Percentiles rank a stretch among this genome's conserved stretches.
Conservation (phyloP, 2,113 vertebrate genomes). For the Grammomys surdaster region DNA sequence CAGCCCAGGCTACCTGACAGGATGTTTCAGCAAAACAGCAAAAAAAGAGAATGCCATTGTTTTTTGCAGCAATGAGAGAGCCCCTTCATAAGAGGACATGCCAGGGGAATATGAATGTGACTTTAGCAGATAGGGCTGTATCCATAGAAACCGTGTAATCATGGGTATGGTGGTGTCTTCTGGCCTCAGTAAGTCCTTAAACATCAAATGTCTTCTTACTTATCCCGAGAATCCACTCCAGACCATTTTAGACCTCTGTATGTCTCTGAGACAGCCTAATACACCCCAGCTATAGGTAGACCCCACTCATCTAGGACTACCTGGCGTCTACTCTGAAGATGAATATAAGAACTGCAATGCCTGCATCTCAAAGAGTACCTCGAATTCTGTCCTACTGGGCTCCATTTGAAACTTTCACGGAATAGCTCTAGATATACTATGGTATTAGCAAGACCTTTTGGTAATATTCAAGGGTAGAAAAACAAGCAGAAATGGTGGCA, state of each 20-base stretch:
- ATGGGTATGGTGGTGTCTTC: background rate
- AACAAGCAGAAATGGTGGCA: background rate
- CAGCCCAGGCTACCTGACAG: background rate
- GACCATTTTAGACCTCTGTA: background rate
- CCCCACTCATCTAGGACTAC: background rate
- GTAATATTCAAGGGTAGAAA: background rate
- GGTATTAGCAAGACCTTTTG: background rate
- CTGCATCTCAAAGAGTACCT: background rate
- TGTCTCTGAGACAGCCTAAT: background rate
- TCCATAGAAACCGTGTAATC: background rate
- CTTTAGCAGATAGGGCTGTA: background rate
- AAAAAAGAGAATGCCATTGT: background rate
- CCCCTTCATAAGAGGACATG: background rate
- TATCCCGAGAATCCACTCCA: background rate
- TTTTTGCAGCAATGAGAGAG: background rate
- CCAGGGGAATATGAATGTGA: background rate
- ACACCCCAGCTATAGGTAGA: background rate
- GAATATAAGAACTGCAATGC: background rate
- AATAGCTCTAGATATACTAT: background rate
- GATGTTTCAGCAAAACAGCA: background rate
- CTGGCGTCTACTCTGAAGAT: background rate
- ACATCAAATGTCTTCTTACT: background rate
- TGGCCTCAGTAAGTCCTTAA: background rate
- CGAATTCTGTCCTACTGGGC: background rate
- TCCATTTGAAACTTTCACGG: background rate